Evolutionary conservation across 23 tunicate genomes (phyloP).

Genomic region (Trididemnum clinides): DNA sequence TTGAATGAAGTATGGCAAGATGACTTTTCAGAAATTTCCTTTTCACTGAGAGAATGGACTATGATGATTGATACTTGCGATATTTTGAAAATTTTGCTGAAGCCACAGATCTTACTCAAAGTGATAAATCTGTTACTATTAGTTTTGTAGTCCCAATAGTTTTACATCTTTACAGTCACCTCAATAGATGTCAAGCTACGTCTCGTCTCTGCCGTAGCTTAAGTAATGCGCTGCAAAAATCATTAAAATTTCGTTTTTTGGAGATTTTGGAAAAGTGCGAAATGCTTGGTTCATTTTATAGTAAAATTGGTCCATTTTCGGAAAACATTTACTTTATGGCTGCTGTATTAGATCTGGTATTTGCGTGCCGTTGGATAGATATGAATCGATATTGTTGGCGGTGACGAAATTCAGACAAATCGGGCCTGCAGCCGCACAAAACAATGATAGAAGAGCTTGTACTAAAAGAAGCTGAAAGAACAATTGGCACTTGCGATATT

Average conservation of each 20-base stretch:
- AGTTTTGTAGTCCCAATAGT: constrained; percentile 57
- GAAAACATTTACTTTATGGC: constrained; percentile 24
- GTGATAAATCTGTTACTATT: constrained; percentile 25
- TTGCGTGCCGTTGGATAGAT: constrained; percentile 17
- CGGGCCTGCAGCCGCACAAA: not conserved
- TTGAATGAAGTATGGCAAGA: not conserved
- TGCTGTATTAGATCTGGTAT: constrained; percentile 6
- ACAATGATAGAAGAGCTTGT: constrained; percentile 1
- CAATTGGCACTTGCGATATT: not conserved
- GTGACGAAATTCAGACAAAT: constrained; percentile 12
- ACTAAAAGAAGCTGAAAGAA: not conserved
- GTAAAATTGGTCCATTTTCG: not conserved
- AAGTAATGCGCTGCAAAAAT: not conserved
- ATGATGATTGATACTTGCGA: constrained; percentile 13
- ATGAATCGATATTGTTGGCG: not conserved
- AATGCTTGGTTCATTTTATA: not conserved
- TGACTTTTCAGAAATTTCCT: constrained; percentile 6
- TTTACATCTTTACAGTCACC: constrained; percentile 45
- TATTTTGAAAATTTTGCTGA: constrained; percentile 30
- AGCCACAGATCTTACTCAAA: constrained; percentile 38
- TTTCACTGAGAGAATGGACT: not conserved
- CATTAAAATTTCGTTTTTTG: not conserved
- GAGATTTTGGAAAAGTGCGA: not conserved
- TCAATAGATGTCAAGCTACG: not conserved
- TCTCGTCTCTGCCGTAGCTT: constrained; percentile 13